Evolutionary conservation across 1,140 invertebrate genomes (phyloP).

Genomic region (Geopemphigus sp.): DNA sequence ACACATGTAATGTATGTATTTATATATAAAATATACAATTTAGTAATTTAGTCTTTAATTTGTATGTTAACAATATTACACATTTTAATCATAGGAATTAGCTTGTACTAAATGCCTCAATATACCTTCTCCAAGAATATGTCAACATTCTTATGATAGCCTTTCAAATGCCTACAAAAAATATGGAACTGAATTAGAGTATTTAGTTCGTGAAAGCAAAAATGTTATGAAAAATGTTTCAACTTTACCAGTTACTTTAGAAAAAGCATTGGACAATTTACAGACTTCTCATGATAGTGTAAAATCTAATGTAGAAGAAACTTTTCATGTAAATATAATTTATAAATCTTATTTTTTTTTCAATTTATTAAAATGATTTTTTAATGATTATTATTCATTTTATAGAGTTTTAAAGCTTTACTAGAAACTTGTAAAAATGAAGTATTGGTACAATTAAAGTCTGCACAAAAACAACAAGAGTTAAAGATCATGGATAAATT

Average conservation of each 20-base stretch:
- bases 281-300: conserved; percentile 82
- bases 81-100: conserved; percentile 57
- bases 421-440: conserved; percentile 76
- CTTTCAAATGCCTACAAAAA: conserved; percentile 71
- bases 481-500: conserved; percentile 83
- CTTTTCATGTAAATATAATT: conserved; percentile 62
- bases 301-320: conserved; percentile 79
- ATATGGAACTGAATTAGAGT: conserved; percentile 72
- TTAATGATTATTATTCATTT: conserved; percentile 5
- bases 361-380: not conserved
- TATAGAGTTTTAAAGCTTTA: conserved; percentile 73
- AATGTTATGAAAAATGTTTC: conserved; percentile 51
- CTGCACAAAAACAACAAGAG: conserved; percentile 78
- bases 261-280: conserved; percentile 77
- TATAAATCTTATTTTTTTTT: not conserved
- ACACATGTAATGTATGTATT: conserved; percentile 68
- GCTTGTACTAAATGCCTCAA: conserved; percentile 81
- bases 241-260: conserved; percentile 60
- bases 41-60: no score
- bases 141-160: conserved; percentile 76
- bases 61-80: not conserved
- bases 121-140: conserved; percentile 69
- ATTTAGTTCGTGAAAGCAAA: conserved; percentile 74
- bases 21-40: not conserved
- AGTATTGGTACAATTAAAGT: conserved; percentile 71